phyloP scores from a whole-genome alignment of 2,888 invertebrate species.

The Anarsia innoxiella region DNA sequence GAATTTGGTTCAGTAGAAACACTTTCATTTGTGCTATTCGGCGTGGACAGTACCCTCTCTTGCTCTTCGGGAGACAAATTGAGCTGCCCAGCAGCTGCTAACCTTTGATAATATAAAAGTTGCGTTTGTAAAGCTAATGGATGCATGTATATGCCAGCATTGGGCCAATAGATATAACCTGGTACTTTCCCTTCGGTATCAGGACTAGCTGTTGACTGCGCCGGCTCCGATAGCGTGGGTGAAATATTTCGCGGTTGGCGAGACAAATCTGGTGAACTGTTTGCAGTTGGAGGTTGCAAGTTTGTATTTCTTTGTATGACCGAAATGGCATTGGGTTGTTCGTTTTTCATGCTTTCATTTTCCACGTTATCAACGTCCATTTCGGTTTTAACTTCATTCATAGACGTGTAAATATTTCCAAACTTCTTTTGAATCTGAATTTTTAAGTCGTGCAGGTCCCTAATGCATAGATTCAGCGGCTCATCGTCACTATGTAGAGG shows the following conservation, averaged over 20 bases:
- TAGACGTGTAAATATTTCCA: slow-evolving; percentile 76
- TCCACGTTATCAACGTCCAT: slow-evolving; percentile 67
- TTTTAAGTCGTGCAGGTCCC: slow-evolving; percentile 82
- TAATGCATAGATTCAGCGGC: slow-evolving; percentile 88
- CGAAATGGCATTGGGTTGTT: slow-evolving; percentile 62
- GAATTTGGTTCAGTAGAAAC: slow-evolving; percentile 37
- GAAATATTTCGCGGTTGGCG: slow-evolving; percentile 41
- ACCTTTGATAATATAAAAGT: slow-evolving; percentile 83
- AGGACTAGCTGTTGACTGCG: slow-evolving; percentile 45
- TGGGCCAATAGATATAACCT: slow-evolving; percentile 82
- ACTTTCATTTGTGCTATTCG: slow-evolving; percentile 45
- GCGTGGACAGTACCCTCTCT: slow-evolving; percentile 42
- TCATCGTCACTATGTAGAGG: slow-evolving; percentile 74
- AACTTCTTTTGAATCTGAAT: slow-evolving; percentile 78
- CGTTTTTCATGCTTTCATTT: slow-evolving; percentile 56
- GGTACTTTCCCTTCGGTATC: slow-evolving; percentile 53
- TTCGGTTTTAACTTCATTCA: slow-evolving; percentile 76
- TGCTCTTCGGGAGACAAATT: slow-evolving; percentile 51
- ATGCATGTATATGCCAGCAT: slow-evolving; percentile 81
- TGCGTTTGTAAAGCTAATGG: slow-evolving; percentile 83
- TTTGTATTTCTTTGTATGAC: slow-evolving; percentile 65
- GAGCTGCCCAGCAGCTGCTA: slow-evolving; percentile 74
- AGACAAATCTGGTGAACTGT: slow-evolving; percentile 60
- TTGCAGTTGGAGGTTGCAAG: slow-evolving; percentile 47
- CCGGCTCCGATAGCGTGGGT: slow-evolving; percentile 57